Conservation (phyloP, 1,140 invertebrate species). For the Metaphire vulgaris region DNA sequence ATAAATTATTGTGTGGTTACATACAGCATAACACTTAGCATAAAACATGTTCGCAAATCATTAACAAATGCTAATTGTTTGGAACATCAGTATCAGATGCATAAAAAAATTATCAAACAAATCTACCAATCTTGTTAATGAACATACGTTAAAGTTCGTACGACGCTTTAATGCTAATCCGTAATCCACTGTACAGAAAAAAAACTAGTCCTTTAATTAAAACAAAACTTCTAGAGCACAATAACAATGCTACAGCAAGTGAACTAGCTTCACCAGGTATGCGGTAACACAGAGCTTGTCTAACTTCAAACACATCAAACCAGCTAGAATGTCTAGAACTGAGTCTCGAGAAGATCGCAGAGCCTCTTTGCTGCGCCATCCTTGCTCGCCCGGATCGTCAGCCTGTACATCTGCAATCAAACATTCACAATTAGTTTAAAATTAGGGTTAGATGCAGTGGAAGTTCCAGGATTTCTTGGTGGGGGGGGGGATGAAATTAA, state of each 20-base stretch:
- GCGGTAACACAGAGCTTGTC: not conserved
- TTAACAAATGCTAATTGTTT: too few relatives aligned
- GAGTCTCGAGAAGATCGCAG: conserved; percentile 51
- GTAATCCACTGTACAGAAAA: too few relatives aligned
- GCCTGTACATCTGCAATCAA: conserved; percentile 83
- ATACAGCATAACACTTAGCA: too few relatives aligned
- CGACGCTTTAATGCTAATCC: too few relatives aligned
- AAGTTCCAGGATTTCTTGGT: too few relatives aligned
- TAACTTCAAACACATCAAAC: not conserved
- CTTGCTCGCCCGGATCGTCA: conserved; percentile 93
- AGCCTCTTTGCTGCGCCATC: conserved; percentile 69
- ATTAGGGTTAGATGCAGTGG: not conserved
- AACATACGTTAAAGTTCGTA: too few relatives aligned
- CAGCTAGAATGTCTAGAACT: conserved; percentile 45
- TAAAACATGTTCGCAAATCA: too few relatives aligned
- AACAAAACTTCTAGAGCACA: not conserved
- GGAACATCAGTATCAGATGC: too few relatives aligned
- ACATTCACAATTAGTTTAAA: conserved; percentile 25
- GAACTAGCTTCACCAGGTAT: not conserved
- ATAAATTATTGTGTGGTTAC: too few relatives aligned
- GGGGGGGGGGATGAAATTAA: too few relatives aligned
- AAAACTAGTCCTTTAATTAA: not conserved
- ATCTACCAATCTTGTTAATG: too few relatives aligned
- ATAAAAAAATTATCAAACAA: too few relatives aligned
- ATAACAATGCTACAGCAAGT: not conserved